phyloP scores from a whole-genome alignment of 2,113 vertebrate genomes.

The Anser brachyrhynchus region DNA sequence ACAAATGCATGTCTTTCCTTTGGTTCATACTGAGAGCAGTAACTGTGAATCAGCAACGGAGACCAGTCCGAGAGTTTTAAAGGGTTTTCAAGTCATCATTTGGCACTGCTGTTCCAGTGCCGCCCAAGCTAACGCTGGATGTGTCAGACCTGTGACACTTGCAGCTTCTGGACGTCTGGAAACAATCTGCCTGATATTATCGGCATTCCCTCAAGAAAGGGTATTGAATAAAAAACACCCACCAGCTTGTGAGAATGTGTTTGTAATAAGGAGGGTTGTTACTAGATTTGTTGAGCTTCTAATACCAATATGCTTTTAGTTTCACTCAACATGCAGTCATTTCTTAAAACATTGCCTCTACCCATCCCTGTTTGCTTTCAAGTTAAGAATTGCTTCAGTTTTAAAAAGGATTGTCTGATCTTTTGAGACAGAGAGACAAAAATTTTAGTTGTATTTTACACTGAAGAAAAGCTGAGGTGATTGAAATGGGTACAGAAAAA shows the following conservation, averaged over 20 bases:
- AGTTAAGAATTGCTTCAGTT: not conserved
- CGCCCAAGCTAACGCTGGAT: not conserved
- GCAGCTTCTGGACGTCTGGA: not conserved
- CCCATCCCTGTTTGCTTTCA: not conserved
- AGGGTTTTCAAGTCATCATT: not conserved
- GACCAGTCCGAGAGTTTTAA: not conserved
- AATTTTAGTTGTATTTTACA: not conserved
- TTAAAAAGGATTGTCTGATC: not conserved
- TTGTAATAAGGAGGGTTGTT: not conserved
- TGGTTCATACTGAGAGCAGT: not conserved
- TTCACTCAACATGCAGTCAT: not conserved
- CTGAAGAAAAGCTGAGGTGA: not conserved
- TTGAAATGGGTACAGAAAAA: not conserved
- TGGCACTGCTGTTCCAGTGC: not conserved
- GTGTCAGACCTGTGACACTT: not conserved
- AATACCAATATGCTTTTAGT: not conserved
- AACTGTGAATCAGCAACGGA: not conserved
- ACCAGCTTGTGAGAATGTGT: not conserved
- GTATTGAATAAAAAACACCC: not conserved
- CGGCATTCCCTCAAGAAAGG: not conserved
- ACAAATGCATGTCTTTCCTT: not conserved
- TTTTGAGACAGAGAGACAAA: not conserved
- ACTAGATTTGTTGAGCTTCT: not conserved
- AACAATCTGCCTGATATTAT: not conserved
- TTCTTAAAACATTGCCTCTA: not conserved